Base-by-base conservation (phyloP, 2,797 vertebrate genomes). In the Crenuchus spilurus region DNA sequence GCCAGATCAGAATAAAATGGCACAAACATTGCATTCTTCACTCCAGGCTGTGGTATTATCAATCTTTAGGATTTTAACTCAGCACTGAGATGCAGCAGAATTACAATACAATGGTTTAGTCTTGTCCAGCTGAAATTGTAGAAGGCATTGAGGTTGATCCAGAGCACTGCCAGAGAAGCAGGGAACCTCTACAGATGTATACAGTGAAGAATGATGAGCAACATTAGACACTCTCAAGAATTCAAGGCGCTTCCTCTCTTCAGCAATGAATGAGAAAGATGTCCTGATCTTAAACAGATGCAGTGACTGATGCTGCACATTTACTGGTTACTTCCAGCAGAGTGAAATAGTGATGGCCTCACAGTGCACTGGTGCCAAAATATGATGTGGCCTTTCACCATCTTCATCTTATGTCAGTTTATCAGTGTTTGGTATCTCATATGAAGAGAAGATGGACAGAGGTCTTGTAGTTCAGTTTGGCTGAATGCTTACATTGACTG, bases 281-380 rank as follows among this genome's bases (percentile, higher is more conserved):
- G 13, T 9, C 26, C 14, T 74, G 49, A 70, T 58, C 74, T 74
- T 78, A 58, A 78, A 57, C 76, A 78, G 65, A 78, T 70, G 52
- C 13, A 8, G 71, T 69, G 64, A 68, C 55, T 63, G 57, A 78
- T 20, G 57, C 64, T 69, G 51, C 67, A 73, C 49, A 74, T 33
- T 74, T 74, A 49, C 64, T 11, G 65, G 39, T 54, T 68, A 54
- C 70, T 37, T 63, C 24, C 28, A 57, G 49, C 22, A 33, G 28
- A 74, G 46, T 39, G 55, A 74, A 55, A 73, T 49, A 55, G n/a
- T 73, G 55, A 72, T 72, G 57, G 14, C 16, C 20, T 70, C 42
- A 20, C 31, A 55, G 54, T 54, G 20, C 49, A 67, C 52, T 52
- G 4, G 35, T 52, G 37, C 44, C 28, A 60, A 30, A 67, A 46